These are phyloP conservation scores for Podarcis cretensis DNA, from an alignment of 2,113 vertebrate species.

Conservation along the genomic window DNA sequence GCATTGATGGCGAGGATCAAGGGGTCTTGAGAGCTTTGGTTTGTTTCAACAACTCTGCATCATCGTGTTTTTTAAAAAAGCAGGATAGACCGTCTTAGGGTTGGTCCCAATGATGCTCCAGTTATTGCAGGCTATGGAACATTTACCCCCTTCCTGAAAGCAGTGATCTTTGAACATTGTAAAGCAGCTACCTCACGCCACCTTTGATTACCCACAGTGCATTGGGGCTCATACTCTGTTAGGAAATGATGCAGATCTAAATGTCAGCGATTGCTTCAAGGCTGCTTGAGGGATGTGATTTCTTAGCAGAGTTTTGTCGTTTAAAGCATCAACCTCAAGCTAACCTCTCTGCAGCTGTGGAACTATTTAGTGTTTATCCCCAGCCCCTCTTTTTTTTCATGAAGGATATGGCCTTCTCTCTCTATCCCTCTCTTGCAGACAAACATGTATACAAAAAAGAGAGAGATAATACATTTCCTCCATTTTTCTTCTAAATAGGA, in stretches of 20 bases:
- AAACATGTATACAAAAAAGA: rapidly evolving
- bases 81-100: neutral
- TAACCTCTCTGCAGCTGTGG: conserved; percentile 41
- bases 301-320: conserved; percentile 37
- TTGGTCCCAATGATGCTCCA: rapidly evolving
- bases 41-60: neutral
- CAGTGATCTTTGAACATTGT: neutral
- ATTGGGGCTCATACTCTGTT: neutral
- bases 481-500: neutral
- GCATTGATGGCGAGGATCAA: rapidly evolving
- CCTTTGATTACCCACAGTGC: neutral
- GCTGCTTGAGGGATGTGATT: conserved; percentile 43
- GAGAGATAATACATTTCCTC: neutral
- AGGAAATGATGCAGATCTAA: conserved; percentile 18
- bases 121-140: neutral
- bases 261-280: conserved; percentile 57
- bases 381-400: neutral
- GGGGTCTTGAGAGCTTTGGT: neutral
- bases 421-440: neutral
- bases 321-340: conserved; percentile 47
- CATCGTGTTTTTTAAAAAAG: neutral
- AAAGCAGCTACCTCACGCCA: neutral
- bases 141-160: neutral
- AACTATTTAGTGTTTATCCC: conserved; percentile 8
- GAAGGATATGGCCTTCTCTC: neutral